phyloP scores from a whole-genome alignment of 2,797 vertebrate species.

The Chloroceryle inda region DNA sequence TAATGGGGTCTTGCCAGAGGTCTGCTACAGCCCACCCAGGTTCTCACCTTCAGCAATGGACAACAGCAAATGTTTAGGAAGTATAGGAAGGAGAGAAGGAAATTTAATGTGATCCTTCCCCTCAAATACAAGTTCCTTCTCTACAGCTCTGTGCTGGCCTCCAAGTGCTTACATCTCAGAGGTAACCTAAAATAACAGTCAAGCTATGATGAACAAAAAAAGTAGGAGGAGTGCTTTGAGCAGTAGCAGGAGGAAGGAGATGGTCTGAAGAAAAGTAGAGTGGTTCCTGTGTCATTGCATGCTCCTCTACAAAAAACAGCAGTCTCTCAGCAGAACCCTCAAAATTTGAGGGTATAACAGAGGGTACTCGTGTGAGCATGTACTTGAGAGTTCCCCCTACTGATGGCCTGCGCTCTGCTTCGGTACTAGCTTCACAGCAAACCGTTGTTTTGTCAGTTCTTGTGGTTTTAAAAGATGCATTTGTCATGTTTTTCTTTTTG shows the following conservation, averaged over 20 bases:
- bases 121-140: not conserved
- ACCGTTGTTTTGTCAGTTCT: not conserved
- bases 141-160: not conserved
- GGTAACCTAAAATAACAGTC: not conserved
- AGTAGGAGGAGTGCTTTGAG: not conserved
- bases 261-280: not conserved
- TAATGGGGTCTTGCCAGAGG: constrained; percentile 1
- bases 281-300: not conserved
- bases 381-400: not conserved
- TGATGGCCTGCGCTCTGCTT: not conserved
- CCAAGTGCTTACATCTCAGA: not conserved
- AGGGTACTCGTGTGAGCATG: not conserved
- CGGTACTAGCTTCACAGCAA: not conserved
- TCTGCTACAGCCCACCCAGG: not conserved
- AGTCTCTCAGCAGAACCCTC: not conserved
- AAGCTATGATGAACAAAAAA: not conserved
- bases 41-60: not conserved
- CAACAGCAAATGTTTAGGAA: accelerated
- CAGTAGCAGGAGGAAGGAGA: not conserved
- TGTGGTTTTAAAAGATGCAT: constrained; percentile 67
- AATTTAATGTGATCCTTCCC: not conserved
- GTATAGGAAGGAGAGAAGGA: not conserved
- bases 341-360: accelerated
- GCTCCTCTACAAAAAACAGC: not conserved
- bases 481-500: constrained; percentile 77